Conservation (phyloP, 2,888 invertebrate genomes). For the Notodonta dromedarius region DNA sequence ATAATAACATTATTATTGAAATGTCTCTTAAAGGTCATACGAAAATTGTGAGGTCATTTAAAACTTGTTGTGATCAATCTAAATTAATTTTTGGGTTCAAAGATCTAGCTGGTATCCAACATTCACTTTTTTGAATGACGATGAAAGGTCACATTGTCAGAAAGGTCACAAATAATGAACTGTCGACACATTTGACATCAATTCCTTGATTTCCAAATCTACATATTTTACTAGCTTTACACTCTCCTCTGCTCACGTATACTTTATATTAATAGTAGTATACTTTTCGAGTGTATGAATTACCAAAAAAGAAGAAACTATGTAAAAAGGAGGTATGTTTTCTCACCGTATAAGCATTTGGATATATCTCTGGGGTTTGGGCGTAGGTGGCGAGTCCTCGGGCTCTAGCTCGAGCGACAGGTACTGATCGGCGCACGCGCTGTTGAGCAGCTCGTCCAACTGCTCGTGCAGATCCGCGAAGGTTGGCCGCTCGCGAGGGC, state of each 20-base stretch:
- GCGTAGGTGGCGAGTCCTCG: slow-evolving; percentile 41
- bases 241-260: no score
- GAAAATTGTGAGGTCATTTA: no score
- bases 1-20: no score
- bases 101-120: neutral
- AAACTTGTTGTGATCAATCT: no score
- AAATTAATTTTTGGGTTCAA: neutral
- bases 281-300: no score
- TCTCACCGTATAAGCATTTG: slow-evolving; percentile 56
- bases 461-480: slow-evolving; percentile 85
- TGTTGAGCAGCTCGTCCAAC: slow-evolving; percentile 67
- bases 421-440: slow-evolving; percentile 66
- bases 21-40: no score
- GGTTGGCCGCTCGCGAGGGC: slow-evolving; percentile 88
- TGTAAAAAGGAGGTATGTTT: no score
- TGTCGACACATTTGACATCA: neutral
- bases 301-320: no score
- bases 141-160: neutral
- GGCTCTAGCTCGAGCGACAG: slow-evolving; percentile 60
- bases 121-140: slow-evolving; percentile 1
- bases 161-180: neutral
- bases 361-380: slow-evolving; percentile 44
- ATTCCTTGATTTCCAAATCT: neutral
- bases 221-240: no score
- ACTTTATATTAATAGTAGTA: no score